Base-by-base conservation (phyloP, 1,140 invertebrate genomes). In the Listronotus oregonensis region DNA sequence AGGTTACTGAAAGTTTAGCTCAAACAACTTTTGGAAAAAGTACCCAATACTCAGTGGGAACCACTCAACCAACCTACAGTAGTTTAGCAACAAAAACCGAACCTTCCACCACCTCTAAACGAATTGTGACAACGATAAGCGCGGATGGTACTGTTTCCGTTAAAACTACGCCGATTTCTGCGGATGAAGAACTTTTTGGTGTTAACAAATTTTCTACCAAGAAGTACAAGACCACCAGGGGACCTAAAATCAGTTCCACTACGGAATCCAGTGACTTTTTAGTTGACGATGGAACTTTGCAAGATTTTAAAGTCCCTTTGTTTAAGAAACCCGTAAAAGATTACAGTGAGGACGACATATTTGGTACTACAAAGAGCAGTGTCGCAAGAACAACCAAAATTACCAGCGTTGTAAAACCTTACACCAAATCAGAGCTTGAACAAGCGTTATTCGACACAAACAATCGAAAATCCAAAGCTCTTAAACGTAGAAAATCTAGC, bases 341-440 rank as follows among this genome's bases (percentile, higher is more conserved):
- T 47, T 70, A 67, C 12, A 59, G 18, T 47, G 64, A 71, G 12
- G 71, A 74, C 34, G 72, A 71, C 34, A 74, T 74, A 43, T 74
- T 72, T 39, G 72, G 71, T 4, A 12, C 65, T 5, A 63, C 51
- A 3, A 63, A 37, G 21, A 50, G 32, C 31, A 60, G 51, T 34
- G 44, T 31, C 9, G 50, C 43, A 44, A 54, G 34, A 15, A 49
- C 47, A 1, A 5, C 34, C 1, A 55, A 55, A 61, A 52, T 21
- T 12, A 51, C 66, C 3, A 31, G 11, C 12, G 61, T 54, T n/a
- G 64, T 49, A 7, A 59, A 57, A 61, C 32, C 54, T 18, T 47
- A 55, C 6, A 64, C 52, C 7, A 64, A 70, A 40, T 73, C 70
- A 1, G 71, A 70, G 40, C 5, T 71, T 27, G 55, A 54, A 14